These are phyloP conservation scores for Carabus problematicus DNA, from an alignment of 2,888 invertebrate genomes.

Conservation along the genomic window DNA sequence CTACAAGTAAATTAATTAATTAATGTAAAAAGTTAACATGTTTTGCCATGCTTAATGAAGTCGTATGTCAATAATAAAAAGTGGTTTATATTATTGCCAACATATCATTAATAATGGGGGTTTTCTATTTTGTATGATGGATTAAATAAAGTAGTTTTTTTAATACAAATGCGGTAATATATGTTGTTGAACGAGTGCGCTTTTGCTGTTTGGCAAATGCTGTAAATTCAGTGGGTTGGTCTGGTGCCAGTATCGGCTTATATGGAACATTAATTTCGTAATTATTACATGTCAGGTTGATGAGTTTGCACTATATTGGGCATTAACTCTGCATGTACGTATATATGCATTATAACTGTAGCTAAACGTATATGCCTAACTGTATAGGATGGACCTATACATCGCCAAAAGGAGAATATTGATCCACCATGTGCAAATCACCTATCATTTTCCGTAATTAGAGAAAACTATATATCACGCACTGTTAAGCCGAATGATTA, in stretches of 20 bases:
- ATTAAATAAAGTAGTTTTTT: too few relatives aligned
- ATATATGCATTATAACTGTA: not conserved
- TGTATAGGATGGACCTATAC: not conserved
- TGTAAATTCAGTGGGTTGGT: not conserved
- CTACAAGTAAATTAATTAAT: not conserved
- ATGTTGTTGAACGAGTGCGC: not conserved
- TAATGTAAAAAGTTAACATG: not conserved
- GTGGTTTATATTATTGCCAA: too few relatives aligned
- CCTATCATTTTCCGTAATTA: conserved; percentile 23
- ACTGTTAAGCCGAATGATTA: not conserved
- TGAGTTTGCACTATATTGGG: conserved; percentile 17
- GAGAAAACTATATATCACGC: conserved; percentile 15
- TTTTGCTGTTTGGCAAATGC: conserved; percentile 2
- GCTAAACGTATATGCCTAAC: not conserved
- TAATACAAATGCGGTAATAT: not conserved
- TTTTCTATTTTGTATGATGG: too few relatives aligned
- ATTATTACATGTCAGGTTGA: conserved; percentile 35
- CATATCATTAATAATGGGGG: too few relatives aligned
- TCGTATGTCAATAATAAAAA: not conserved
- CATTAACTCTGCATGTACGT: not conserved
- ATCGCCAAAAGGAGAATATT: conserved; percentile 11
- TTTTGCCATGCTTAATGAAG: not conserved
- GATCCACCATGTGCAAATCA: conserved; percentile 19
- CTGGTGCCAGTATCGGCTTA: conserved; percentile 27
- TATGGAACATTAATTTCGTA: conserved; percentile 38